These are phyloP conservation scores for Megaceryle maxima DNA, from an alignment of 2,113 vertebrate species.

Conservation along the genomic window DNA sequence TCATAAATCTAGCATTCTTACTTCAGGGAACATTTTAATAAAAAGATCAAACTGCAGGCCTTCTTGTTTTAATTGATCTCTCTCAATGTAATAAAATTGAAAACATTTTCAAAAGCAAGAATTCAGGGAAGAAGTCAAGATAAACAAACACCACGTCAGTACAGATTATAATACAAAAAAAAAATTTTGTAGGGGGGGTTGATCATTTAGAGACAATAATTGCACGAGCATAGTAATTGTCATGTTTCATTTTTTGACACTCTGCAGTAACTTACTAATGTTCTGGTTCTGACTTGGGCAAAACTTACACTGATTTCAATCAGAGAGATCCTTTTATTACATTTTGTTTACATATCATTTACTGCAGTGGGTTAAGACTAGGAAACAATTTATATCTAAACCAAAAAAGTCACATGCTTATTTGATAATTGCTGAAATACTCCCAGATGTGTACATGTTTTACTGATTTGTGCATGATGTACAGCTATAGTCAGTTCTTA, in stretches of 20 bases:
- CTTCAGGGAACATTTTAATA: neutral
- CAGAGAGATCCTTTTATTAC: neutral
- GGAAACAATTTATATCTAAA: slow-evolving; percentile 2
- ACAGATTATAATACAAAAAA: neutral
- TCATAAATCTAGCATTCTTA: neutral
- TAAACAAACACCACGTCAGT: neutral
- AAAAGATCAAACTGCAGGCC: neutral
- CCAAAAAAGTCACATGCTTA: neutral
- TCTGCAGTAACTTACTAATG: neutral
- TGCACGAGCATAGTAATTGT: neutral
- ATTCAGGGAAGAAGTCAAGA: neutral
- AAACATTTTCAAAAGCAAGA: neutral
- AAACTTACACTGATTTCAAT: neutral
- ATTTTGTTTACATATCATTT: neutral
- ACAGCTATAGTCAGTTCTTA: neutral
- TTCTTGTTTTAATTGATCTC: neutral
- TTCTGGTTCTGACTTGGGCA: neutral
- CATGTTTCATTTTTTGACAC: neutral
- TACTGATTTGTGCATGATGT: neutral
- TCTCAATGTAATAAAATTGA: neutral
- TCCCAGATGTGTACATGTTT: neutral
- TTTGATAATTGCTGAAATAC: slow-evolving; percentile 18
- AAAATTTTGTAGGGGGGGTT: neutral
- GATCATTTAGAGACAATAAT: neutral
- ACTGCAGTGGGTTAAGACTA: slow-evolving; percentile 8